Conservation (phyloP, 1,140 invertebrate genomes). For the Tetramorium alpestre region DNA sequence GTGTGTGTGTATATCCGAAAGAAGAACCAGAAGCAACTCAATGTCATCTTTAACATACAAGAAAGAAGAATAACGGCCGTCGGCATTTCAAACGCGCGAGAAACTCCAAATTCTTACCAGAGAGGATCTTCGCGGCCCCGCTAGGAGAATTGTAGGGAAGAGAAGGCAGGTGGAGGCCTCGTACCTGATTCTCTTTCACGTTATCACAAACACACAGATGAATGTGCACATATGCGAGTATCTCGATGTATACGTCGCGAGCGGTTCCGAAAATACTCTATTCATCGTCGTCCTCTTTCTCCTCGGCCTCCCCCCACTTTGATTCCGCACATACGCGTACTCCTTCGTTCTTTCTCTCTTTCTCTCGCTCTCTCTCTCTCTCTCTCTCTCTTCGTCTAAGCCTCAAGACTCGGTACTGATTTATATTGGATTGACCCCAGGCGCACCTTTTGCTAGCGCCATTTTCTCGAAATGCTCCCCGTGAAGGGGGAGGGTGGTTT, state of each 20-base stretch:
- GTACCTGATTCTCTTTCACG: constrained; percentile 74
- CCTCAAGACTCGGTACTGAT: constrained; percentile 77
- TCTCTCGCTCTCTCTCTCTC: constrained; percentile 37
- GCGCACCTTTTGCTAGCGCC: constrained; percentile 75
- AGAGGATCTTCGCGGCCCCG: constrained; percentile 7
- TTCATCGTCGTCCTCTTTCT: constrained; percentile 66
- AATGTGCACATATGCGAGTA: constrained; percentile 6
- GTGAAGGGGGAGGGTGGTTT: constrained; percentile 49
- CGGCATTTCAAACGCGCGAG: constrained; percentile 9
- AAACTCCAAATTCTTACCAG: constrained; percentile 43
- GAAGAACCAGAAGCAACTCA: background rate
- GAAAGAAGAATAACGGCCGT: constrained; percentile 40
- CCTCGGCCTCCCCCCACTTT: constrained; percentile 49
- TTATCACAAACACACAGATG: constrained; percentile 56
- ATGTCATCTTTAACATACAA: background rate
- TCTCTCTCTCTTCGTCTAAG: constrained; percentile 44
- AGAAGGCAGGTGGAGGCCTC: constrained; percentile 55
- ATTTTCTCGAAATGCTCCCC: constrained; percentile 78
- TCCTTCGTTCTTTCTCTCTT: background rate
- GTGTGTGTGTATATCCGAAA: background rate
- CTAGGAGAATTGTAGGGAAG: background rate
- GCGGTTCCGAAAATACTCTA: constrained; percentile 74
- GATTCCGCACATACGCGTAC: constrained; percentile 8
- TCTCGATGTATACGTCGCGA: constrained; percentile 53
- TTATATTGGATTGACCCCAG: constrained; percentile 83